Percentiles rank a stretch among this genome's conserved stretches.
Evolutionary conservation across 2,113 vertebrate species (phyloP).

Genomic region (Vulpes ferrilata): DNA sequence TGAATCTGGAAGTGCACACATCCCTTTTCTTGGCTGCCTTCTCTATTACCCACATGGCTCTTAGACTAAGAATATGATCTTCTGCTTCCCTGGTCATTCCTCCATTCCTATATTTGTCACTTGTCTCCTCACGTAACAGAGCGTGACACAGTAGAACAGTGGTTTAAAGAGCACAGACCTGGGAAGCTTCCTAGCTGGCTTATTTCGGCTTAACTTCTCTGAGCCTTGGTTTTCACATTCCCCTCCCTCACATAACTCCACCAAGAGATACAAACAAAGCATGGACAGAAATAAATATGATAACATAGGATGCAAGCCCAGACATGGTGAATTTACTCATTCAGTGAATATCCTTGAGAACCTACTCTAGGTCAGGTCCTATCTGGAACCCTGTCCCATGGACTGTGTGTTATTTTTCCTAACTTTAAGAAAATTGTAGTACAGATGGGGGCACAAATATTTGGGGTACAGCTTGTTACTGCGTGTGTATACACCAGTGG

Average conservation of each 20-base stretch:
- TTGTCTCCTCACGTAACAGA: background rate
- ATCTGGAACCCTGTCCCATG: background rate
- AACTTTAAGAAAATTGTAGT: background rate
- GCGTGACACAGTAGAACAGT: rapidly evolving
- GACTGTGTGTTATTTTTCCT: background rate
- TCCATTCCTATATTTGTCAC: background rate
- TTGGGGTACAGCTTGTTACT: background rate
- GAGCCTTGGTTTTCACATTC: background rate
- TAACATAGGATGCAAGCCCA: background rate
- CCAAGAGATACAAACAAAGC: background rate
- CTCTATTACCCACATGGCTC: background rate
- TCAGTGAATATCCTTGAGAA: background rate
- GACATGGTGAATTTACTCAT: background rate
- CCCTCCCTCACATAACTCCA: background rate
- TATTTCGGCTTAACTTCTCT: background rate
- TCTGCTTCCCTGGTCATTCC: background rate
- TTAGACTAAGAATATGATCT: background rate
- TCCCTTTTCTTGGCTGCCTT: background rate
- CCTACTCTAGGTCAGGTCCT: background rate
- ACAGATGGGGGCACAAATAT: background rate
- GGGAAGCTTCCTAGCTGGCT: background rate
- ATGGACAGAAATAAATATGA: background rate
- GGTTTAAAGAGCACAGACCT: background rate
- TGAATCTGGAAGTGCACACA: background rate
- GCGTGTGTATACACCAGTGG: rapidly evolving